Conservation (phyloP, 2,888 invertebrate genomes). For the Aethes cnicana region DNA sequence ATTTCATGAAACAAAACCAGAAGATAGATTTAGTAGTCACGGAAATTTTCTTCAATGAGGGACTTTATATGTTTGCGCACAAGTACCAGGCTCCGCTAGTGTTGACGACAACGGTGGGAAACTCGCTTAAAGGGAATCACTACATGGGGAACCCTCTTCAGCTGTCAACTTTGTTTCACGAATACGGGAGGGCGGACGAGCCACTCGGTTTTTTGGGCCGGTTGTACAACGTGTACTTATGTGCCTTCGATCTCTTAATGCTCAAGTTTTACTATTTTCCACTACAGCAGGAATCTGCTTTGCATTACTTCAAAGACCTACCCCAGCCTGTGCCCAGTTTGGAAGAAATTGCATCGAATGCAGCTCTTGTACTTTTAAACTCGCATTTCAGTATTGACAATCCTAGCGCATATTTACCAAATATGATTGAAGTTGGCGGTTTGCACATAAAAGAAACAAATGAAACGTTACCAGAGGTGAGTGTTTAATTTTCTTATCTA, state of each 20-base stretch:
- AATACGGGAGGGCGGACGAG: slow-evolving; percentile 24
- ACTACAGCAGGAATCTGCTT: slow-evolving; percentile 37
- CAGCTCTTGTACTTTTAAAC: slow-evolving; percentile 52
- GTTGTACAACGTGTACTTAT: slow-evolving; percentile 29
- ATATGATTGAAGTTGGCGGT: slow-evolving; percentile 66
- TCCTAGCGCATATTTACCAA: slow-evolving; percentile 55
- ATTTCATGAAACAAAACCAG: slow-evolving; percentile 32
- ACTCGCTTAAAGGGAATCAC: slow-evolving; percentile 32
- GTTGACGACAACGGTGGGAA: slow-evolving; percentile 34
- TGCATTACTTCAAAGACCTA: slow-evolving; percentile 37
- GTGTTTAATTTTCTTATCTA: neutral
- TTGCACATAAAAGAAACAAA: slow-evolving; percentile 31
- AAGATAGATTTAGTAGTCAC: slow-evolving; percentile 33
- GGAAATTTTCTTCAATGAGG: slow-evolving; percentile 35
- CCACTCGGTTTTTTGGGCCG: slow-evolving; percentile 32
- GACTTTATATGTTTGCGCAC: slow-evolving; percentile 35
- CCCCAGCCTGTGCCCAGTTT: slow-evolving; percentile 34
- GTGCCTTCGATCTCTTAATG: slow-evolving; percentile 14
- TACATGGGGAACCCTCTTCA: slow-evolving; percentile 34
- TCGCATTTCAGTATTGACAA: slow-evolving; percentile 52
- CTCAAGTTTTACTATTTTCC: slow-evolving; percentile 31
- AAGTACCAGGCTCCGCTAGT: slow-evolving; percentile 35
- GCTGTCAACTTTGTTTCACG: slow-evolving; percentile 32
- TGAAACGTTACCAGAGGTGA: slow-evolving; percentile 15
- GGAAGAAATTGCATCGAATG: slow-evolving; percentile 40